Evolutionary conservation across 2,113 vertebrate species (phyloP), one percentile per base, ranked within the genome.

Genomic region (Entelurus aequoreus): DNA sequence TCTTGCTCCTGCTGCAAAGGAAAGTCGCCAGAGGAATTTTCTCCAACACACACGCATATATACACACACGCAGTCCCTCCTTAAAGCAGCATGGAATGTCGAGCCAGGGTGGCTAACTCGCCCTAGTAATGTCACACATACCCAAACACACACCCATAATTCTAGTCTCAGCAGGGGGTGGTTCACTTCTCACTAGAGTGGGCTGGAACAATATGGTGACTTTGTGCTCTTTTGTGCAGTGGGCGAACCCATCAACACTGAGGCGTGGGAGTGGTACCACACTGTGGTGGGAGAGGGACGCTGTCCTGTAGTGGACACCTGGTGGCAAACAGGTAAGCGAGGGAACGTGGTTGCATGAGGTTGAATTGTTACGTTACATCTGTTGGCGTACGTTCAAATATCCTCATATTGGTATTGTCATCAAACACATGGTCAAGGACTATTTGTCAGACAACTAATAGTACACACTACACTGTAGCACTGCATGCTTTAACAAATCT

Each of bases 191-290:
- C 4, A 11, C 42, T 4, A 28, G 28, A 28, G 28, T 28, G 28
- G 42, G 42, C 12, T 46, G 42, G 10, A 44, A 44, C 42, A 44
- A 44, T 10, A 44, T 44, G 42, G 42, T 9, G 2, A 11, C 11
- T 11, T 46, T 46, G 4, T 48, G 40, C 54, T 6, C 28, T 16
- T 73, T 46, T 65, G n/a, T 65, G 37, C 81, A 90, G 88, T 88
- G 55, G 88, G 88, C 1, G 88, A 89, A 60, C 88, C 88, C 49
- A 88, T 90, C 77, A 89, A 90, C 80, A 82, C 82, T 0, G 88
- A 90, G 50, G 88, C 88, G 0, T 90, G 88, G 88, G 81, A 88
- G 60, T 90, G 88, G 88, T 89, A 90, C 72, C 66, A 79, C 66
- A 50, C 46, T 9, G 87, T 90, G 47, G 88, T 89, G 1, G 88